Conservation (phyloP, 2,888 invertebrate species). For the Chaetoderma sp. region DNA sequence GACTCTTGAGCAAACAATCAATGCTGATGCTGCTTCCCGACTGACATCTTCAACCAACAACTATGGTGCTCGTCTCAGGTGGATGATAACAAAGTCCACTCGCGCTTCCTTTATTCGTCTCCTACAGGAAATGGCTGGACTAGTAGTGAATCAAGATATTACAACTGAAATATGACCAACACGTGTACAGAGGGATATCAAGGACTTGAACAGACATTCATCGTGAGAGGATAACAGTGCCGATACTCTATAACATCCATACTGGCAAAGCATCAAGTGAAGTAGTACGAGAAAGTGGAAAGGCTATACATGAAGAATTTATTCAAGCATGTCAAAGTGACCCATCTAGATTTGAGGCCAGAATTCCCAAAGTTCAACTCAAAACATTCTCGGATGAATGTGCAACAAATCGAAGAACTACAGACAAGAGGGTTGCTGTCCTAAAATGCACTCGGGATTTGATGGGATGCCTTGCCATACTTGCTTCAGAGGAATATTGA, state of each 20-base stretch:
- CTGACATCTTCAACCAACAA: conserved; percentile 19
- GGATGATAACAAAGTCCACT: conserved; percentile 24
- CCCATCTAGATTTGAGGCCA: conserved; percentile 13
- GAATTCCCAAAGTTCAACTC: conserved; percentile 4
- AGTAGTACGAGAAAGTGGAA: conserved; percentile 10
- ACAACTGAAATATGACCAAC: conserved; percentile 5
- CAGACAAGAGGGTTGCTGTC: not conserved
- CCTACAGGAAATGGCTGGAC: conserved; percentile 17
- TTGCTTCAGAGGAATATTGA: conserved; percentile 11
- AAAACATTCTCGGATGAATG: conserved; percentile 16
- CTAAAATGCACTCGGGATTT: conserved; percentile 19
- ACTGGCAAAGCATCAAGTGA: conserved; percentile 11
- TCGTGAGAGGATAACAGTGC: not conserved
- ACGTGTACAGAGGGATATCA: conserved; percentile 14
- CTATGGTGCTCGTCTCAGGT: conserved; percentile 8
- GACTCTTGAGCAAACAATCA: conserved; percentile 30
- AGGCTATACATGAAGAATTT: conserved; percentile 13
- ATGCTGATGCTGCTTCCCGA: conserved; percentile 30
- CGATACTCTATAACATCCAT: conserved; percentile 11
- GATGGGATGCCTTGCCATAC: conserved; percentile 12
- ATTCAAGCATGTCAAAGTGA: conserved; percentile 12
- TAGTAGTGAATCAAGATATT: conserved; percentile 5
- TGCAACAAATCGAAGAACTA: not conserved
- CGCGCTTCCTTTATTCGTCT: conserved; percentile 3
- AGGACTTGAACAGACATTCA: conserved; percentile 16